phyloP scores from a whole-genome alignment of 2,113 vertebrate genomes.

The Stomatorhinus ivindoensis region DNA sequence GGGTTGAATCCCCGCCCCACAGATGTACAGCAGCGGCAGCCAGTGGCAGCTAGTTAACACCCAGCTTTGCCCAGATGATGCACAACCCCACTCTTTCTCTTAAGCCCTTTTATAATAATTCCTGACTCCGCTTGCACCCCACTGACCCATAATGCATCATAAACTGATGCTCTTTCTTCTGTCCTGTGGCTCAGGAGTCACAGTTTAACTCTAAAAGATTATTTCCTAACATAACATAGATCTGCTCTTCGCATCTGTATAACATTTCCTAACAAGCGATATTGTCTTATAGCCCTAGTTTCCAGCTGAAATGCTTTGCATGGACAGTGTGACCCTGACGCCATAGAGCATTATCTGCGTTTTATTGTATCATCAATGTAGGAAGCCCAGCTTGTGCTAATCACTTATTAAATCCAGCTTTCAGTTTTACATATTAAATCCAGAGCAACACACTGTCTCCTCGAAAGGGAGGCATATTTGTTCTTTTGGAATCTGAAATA shows the following conservation, averaged over 20 bases:
- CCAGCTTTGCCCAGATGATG: background rate
- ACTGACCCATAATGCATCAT: background rate
- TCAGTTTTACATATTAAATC: conserved; percentile 4
- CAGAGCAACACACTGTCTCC: background rate
- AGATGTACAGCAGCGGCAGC: background rate
- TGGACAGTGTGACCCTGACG: background rate
- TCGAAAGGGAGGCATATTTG: background rate
- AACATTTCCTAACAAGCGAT: background rate
- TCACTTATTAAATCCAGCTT: background rate
- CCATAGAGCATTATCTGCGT: background rate
- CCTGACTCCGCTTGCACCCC: background rate
- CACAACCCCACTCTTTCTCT: background rate
- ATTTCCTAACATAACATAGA: conserved; percentile 7
- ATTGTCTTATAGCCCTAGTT: background rate
- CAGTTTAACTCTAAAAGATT: background rate
- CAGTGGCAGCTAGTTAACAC: background rate
- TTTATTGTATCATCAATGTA: background rate
- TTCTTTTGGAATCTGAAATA: background rate
- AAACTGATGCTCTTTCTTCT: background rate
- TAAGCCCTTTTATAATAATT: background rate
- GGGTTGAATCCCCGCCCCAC: background rate
- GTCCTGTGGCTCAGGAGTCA: background rate
- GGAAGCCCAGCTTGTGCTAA: background rate
- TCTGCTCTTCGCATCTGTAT: background rate
- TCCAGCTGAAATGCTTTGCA: background rate